Percentiles rank a stretch among this genome's conserved stretches.
Evolutionary conservation across 2,797 vertebrate genomes (phyloP).

Genomic region (Epinephelus malabaricus): DNA sequence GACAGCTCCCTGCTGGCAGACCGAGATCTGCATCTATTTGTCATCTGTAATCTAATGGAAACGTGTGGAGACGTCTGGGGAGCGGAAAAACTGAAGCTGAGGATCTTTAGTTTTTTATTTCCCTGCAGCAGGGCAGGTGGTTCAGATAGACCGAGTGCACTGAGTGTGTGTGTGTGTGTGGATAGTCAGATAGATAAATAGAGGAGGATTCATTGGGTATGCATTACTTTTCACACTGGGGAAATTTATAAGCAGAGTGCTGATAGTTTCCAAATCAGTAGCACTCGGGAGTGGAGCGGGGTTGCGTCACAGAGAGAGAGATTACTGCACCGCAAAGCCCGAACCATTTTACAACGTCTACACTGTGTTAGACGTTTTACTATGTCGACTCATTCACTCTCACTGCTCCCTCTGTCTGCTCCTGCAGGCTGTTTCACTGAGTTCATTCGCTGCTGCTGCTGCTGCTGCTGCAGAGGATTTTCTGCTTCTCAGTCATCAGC

Average conservation of each 20-base stretch:
- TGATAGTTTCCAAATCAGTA: slow-evolving; percentile 77
- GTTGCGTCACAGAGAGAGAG: slow-evolving; percentile 51
- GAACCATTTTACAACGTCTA: slow-evolving; percentile 36
- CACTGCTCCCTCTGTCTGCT: background rate
- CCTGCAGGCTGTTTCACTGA: no score
- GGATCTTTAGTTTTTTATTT: slow-evolving; percentile 27
- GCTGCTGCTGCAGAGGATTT: background rate
- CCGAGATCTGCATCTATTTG: slow-evolving; percentile 63
- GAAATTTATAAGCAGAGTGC: slow-evolving; percentile 71
- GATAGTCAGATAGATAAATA: slow-evolving; percentile 64
- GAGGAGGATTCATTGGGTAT: slow-evolving; percentile 72
- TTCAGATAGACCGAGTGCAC: slow-evolving; percentile 15
- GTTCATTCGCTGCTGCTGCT: no score
- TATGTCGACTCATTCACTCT: slow-evolving; percentile 7
- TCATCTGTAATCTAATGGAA: slow-evolving; percentile 68
- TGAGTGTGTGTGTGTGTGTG: slow-evolving; percentile 4
- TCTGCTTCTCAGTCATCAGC: background rate
- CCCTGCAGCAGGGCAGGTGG: slow-evolving; percentile 38
- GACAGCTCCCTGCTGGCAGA: slow-evolving; percentile 21
- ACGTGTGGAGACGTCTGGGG: slow-evolving; percentile 50
- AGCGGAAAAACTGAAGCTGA: slow-evolving; percentile 36
- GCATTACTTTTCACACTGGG: slow-evolving; percentile 79
- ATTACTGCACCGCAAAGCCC: slow-evolving; percentile 40
- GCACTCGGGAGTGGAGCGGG: slow-evolving; percentile 39
- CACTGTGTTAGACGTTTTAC: slow-evolving; percentile 28